Evolutionary conservation across 2,797 vertebrate genomes (phyloP), one percentile per base, ranked within the genome.

Genomic region (Lithobates pipiens): DNA sequence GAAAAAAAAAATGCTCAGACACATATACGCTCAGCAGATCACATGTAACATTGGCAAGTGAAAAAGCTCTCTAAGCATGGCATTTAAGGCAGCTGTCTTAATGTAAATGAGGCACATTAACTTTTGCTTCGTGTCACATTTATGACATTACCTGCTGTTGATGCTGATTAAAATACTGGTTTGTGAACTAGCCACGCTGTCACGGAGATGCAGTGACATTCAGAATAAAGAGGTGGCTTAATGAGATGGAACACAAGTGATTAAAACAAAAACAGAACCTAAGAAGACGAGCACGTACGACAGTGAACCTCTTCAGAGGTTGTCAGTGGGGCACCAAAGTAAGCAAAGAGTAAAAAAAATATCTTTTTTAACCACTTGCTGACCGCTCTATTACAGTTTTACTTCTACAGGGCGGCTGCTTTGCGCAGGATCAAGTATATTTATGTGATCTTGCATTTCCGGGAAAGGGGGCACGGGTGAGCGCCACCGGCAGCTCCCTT

Each of bases 111-210:
- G 61, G 63, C 69, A 42, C 70, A 74, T 65, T 73, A 29, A 73
- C 80, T 82, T 82, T 65, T 65, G 29, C 54, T 36, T 82, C 29
- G 50, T 65, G 80, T 82, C 80, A 82, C 70, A 44, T 42, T 73
- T 42, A 65, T 82, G 80, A 71, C 80, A 82, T 82, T 82, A 82
- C 50, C 70, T 82, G 54, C 34, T 65, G 50, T 10, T 61, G 27
- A 57, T 11, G 54, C 23, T 74, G 70, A 73, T 73, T 74, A 73
- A 73, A 73, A 74, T 73, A 63, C 69, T 63, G 25, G 71, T 81
- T 72, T 81, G 70, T 82, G 18, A 74, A 80, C 27, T 54, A 46
- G 32, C 67, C 69, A 57, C 21, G 44, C 36, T 61, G 13, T 54
- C 46, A 54, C 63, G 5, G 25, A 70, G 68, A 8, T 46, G 46